These are phyloP conservation scores for Gnathonemus echidnorhynchus DNA, from an alignment of 2,113 vertebrate genomes.

Conservation along the genomic window DNA sequence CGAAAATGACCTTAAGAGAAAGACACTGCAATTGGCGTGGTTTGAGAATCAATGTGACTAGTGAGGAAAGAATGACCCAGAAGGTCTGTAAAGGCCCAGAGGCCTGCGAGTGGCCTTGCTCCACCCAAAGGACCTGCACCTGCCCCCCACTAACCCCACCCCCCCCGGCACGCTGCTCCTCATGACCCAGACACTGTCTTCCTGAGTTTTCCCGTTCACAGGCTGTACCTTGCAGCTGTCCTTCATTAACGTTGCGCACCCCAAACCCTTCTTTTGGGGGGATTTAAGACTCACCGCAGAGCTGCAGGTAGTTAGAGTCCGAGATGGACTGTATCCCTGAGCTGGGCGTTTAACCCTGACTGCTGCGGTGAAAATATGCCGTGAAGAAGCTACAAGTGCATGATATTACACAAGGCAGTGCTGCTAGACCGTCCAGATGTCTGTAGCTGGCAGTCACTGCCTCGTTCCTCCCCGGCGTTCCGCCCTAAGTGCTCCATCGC, in stretches of 20 bases:
- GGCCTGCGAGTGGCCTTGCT: neutral
- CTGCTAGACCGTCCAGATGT: neutral
- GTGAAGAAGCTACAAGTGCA: neutral
- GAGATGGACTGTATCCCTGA: neutral
- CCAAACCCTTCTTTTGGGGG: neutral
- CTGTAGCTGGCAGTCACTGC: neutral
- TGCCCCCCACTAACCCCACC: neutral
- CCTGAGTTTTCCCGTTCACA: neutral
- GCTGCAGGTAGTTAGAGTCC: neutral
- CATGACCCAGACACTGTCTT: neutral
- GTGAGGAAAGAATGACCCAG: constrained; percentile 28
- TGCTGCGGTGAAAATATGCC: neutral
- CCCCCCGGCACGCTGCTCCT: neutral
- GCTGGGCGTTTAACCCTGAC: neutral
- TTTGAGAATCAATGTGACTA: constrained; percentile 34
- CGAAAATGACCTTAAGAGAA: constrained; percentile 40
- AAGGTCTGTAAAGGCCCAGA: constrained; percentile 20
- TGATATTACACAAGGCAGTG: neutral
- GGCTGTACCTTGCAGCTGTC: neutral
- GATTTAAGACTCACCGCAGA: neutral
- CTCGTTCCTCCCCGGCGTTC: neutral
- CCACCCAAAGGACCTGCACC: neutral
- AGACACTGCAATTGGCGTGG: constrained; percentile 32
- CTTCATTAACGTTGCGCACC: neutral
- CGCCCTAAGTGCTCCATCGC: neutral